Conservation (phyloP, 2,888 invertebrate genomes). For the Ctenicera cuprea region DNA sequence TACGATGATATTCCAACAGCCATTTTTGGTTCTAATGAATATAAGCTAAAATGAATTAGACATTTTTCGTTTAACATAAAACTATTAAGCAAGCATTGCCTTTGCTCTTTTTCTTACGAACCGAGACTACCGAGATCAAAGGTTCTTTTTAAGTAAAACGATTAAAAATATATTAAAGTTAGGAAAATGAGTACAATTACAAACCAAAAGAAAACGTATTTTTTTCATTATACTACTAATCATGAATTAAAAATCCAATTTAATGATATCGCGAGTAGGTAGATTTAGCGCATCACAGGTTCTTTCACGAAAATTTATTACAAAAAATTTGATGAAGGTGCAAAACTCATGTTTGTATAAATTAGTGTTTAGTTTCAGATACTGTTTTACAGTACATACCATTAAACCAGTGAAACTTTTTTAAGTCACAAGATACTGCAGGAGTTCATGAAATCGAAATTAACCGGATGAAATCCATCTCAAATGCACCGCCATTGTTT, state of each 20-base stretch:
- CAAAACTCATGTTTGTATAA: too few species aligned
- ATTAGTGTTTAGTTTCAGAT: too few species aligned
- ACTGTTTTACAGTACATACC: too few species aligned
- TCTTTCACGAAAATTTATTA: background rate
- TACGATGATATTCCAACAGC: constrained; percentile 1
- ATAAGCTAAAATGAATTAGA: constrained; percentile 8
- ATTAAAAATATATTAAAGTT: constrained; percentile 32
- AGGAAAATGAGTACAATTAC: constrained; percentile 7
- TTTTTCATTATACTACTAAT: constrained; percentile 8
- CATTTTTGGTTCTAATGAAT: background rate
- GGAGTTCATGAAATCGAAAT: background rate
- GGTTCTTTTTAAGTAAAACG: constrained; percentile 21
- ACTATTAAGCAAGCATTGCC: constrained; percentile 15
- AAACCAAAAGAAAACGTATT: constrained; percentile 6
- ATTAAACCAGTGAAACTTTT: too few species aligned
- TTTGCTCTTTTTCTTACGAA: background rate
- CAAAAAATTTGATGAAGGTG: too few species aligned
- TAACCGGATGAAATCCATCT: background rate
- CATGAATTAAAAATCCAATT: constrained; percentile 4
- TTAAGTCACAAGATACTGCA: too few species aligned
- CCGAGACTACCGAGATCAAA: constrained; percentile 14
- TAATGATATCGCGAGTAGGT: background rate
- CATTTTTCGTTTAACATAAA: constrained; percentile 16
- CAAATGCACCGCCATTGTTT: background rate
- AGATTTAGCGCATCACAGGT: background rate